These are phyloP conservation scores for Megastigmus dorsalis DNA, from an alignment of 2,888 invertebrate genomes.

Conservation along the genomic window DNA sequence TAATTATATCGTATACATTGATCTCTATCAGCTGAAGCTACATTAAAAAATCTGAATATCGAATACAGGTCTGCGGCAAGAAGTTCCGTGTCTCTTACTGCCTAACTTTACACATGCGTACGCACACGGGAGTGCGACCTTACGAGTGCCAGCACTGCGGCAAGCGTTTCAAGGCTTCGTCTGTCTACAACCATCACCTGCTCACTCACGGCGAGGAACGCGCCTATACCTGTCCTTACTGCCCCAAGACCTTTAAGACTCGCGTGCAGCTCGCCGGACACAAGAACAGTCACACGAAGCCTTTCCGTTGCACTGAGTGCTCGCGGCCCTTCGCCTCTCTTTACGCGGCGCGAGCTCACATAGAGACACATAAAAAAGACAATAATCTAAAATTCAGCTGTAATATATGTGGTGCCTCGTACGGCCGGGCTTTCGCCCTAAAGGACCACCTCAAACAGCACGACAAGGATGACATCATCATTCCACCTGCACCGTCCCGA, in stretches of 20 bases:
- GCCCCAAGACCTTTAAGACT: constrained; percentile 88
- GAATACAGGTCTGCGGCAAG: constrained; percentile 86
- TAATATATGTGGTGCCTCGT: constrained; percentile 84
- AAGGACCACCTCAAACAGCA: constrained; percentile 83
- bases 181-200: constrained; percentile 86
- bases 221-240: constrained; percentile 84
- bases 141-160: constrained; percentile 84
- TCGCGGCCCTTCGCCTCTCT: constrained; percentile 84
- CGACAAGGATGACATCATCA: constrained; percentile 74
- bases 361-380: constrained; percentile 82
- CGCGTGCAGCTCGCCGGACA: constrained; percentile 87
- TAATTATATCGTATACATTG: too few relatives aligned
- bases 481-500: constrained; percentile 66
- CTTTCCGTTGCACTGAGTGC: constrained; percentile 85
- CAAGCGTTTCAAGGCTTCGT: constrained; percentile 86
- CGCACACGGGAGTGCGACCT: constrained; percentile 86
- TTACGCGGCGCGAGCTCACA: constrained; percentile 85
- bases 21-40: too few relatives aligned
- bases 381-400: constrained; percentile 84
- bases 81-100: constrained; percentile 88
- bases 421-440: constrained; percentile 84
- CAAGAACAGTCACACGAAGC: constrained; percentile 88
- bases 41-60: too few relatives aligned
- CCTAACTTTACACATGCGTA: constrained; percentile 85
- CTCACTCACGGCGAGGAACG: constrained; percentile 85